Percentiles rank a stretch among this genome's conserved stretches.
Conservation (phyloP, 2,888 invertebrate genomes). For the Dryomyza anilis region DNA sequence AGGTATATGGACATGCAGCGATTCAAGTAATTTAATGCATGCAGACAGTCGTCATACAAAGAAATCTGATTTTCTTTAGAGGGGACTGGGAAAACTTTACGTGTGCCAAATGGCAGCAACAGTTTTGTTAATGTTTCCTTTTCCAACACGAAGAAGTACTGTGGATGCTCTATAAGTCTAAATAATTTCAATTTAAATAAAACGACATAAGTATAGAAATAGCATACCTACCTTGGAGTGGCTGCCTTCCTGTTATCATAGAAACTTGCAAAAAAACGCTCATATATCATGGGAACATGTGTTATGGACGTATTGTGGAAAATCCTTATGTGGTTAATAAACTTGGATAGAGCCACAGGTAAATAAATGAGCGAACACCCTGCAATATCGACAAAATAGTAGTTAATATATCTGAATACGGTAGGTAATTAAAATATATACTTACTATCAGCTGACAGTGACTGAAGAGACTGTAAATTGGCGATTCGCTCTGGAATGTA, state of each 20-base stretch:
- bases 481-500: conserved; percentile 58
- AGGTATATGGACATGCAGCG: conserved; percentile 50
- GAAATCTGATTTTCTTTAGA: conserved; percentile 52
- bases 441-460: conserved; percentile 58
- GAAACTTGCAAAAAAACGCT: conserved; percentile 56
- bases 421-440: conserved; percentile 1
- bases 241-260: conserved; percentile 53
- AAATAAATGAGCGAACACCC: conserved; percentile 57
- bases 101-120: conserved; percentile 55
- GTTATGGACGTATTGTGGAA: conserved; percentile 58
- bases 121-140: conserved; percentile 51
- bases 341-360: conserved; percentile 56
- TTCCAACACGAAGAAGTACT: conserved; percentile 54
- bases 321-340: conserved; percentile 56
- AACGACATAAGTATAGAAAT: background rate
- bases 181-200: too few relatives aligned
- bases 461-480: conserved; percentile 53
- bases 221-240: conserved; percentile 47
- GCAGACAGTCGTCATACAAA: conserved; percentile 55
- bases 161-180: conserved; percentile 34
- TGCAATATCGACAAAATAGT: conserved; percentile 28
- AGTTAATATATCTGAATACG: background rate
- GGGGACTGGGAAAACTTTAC: conserved; percentile 48
- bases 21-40: conserved; percentile 49
- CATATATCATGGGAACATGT: conserved; percentile 59